Base-by-base conservation (phyloP, 2,888 invertebrate genomes). In the Mactromeris polynyma region DNA sequence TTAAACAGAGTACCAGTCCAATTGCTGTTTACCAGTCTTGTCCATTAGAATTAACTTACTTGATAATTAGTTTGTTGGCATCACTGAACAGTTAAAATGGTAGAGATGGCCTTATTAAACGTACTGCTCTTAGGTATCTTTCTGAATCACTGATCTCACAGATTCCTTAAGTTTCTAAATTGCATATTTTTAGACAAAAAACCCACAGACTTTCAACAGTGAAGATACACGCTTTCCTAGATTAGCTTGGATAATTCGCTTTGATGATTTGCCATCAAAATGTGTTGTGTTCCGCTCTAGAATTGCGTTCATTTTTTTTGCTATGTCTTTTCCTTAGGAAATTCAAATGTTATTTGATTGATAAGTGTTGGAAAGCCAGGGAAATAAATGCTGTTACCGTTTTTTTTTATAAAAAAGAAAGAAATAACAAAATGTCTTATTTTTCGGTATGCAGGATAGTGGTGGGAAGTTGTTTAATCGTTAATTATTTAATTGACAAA, bases 21-120 rank as follows among this genome's bases (percentile, higher is more conserved):
- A 46, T n/a, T 64, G 21, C 58, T 64, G 58, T 64, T 26, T 64
- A 64, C 26, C 26, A 64, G 58, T 64, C 26, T 64, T 64, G 58
- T 64, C 58, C 58, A 64, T 64, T 64, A 64, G 58, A 64, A 64
- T 64, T n/a, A 64, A 64, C 58, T 64, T 64, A n/a, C 26, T 46
- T 46, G 46, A 14, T 64, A 64, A 64, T 64, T 64, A 64, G 58
- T 26, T 21, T 64, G 26, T 64, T 64, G 58, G 58, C 26, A 26
- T 9, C 58, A 0, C 2, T 7, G n/a, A 7, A 58, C 26, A 26
- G 58, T 64, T 26, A 11, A 17, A 51, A 64, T 64, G 26, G 58
- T 64, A 64, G 58, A 64, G 26, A 26, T 9, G 26, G 58, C n/a
- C 26, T 17, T 36, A 73, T 73, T 14, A 36, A 17, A 36, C 73